A percentile compares a stretch with the other conserved stretches of the same genome.
Evolutionary conservation across 2,888 invertebrate species (phyloP).

Genomic region (Ophioninae sp.): DNA sequence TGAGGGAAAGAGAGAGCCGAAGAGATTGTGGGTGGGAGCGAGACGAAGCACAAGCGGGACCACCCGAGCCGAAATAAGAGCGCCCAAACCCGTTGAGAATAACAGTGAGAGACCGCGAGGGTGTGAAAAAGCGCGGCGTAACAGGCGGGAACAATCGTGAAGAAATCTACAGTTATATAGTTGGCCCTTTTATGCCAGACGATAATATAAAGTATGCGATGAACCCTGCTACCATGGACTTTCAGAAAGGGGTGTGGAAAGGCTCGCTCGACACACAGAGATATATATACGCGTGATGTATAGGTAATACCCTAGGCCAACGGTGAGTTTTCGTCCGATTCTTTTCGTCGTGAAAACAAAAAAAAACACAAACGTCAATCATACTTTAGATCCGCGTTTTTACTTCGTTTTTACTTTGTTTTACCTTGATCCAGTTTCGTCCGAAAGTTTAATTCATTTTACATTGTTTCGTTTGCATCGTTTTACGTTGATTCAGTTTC

Average conservation of each 20-base stretch:
- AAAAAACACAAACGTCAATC: no score
- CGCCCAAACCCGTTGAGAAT: constrained; percentile 54
- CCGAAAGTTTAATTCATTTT: no score
- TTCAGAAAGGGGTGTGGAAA: constrained; percentile 40
- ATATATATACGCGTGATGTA: constrained; percentile 12
- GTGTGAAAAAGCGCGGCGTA: constrained; percentile 53
- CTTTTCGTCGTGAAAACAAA: neutral
- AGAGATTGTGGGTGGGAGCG: constrained; percentile 50
- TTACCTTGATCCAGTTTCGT: no score
- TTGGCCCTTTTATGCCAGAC: constrained; percentile 33
- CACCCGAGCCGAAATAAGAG: constrained; percentile 49
- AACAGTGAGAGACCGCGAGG: constrained; percentile 44
- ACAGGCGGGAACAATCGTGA: constrained; percentile 52
- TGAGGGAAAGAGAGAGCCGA: neutral
- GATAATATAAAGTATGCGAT: constrained; percentile 50
- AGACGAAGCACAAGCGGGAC: constrained; percentile 39
- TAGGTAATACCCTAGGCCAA: constrained; percentile 22
- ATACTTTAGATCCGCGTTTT: no score
- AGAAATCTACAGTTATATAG: constrained; percentile 32
- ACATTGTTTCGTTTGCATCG: no score
- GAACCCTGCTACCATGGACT: constrained; percentile 42
- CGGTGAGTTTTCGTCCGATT: constrained; percentile 5
- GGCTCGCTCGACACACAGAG: neutral
- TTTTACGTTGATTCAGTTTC: no score
- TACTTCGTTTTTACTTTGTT: no score